Percentiles rank a stretch among this genome's conserved stretches.
Evolutionary conservation across 2,113 vertebrate genomes (phyloP).

Genomic region (Perognathus longimembris): DNA sequence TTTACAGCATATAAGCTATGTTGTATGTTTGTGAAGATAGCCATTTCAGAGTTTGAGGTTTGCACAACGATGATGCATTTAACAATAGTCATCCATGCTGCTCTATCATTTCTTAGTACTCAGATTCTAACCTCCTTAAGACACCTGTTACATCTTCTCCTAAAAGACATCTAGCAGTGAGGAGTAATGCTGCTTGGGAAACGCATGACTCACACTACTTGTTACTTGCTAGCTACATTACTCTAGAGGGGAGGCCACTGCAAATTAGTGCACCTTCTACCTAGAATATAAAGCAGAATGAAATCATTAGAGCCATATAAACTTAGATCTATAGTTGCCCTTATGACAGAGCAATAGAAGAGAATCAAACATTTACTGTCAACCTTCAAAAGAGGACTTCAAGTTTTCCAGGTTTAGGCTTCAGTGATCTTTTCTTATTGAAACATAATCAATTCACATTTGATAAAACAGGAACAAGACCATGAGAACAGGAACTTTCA

Average conservation of each 20-base stretch:
- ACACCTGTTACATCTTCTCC: background rate
- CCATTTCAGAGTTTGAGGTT: background rate
- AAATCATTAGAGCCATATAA: conserved; percentile 24
- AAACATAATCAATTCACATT: background rate
- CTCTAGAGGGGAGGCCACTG: background rate
- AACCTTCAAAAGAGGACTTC: background rate
- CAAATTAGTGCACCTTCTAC: background rate
- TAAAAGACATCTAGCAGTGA: background rate
- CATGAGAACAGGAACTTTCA: background rate
- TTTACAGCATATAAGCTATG: background rate
- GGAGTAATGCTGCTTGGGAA: background rate
- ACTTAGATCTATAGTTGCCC: conserved; percentile 2
- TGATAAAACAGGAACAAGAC: conserved; percentile 1
- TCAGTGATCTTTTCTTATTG: background rate
- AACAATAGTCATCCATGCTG: background rate
- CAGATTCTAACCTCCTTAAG: background rate
- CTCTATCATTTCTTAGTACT: background rate
- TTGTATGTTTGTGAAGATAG: background rate
- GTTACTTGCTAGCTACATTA: background rate
- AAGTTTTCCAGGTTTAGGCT: background rate
- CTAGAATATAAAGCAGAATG: background rate
- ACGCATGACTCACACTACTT: background rate
- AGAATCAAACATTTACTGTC: background rate
- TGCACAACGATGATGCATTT: background rate
- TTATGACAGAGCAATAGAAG: background rate